phyloP scores from a whole-genome alignment of 2,113 vertebrate genomes.

The Zeus faber region DNA sequence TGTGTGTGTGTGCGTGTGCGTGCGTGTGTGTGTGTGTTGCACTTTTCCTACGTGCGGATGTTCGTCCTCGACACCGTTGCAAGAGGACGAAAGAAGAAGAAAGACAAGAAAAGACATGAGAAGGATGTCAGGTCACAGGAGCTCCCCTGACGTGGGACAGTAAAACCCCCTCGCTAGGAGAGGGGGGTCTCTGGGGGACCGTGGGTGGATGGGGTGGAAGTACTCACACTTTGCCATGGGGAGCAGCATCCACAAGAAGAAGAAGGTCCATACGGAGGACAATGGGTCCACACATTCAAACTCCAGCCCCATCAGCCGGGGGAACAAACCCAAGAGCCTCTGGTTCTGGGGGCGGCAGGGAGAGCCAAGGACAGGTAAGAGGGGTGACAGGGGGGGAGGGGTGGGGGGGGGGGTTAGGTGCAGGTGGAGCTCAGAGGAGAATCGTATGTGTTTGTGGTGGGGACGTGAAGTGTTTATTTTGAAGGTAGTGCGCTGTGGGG shows the following conservation, averaged over 20 bases:
- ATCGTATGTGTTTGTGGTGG: not conserved
- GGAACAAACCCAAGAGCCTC: constrained; percentile 67
- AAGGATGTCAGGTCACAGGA: not conserved
- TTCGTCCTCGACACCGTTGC: too few relatives aligned
- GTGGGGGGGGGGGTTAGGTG: not conserved
- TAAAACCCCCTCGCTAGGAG: constrained; percentile 36
- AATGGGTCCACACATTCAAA: constrained; percentile 19
- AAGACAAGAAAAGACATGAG: not conserved
- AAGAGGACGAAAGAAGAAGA: not conserved
- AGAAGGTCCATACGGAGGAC: constrained; percentile 55
- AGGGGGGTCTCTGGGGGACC: too few relatives aligned
- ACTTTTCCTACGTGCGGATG: too few relatives aligned
- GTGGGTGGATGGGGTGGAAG: too few relatives aligned
- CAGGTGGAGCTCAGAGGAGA: not conserved
- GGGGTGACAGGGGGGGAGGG: not conserved
- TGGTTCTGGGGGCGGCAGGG: constrained; percentile 78
- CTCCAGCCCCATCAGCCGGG: constrained; percentile 11
- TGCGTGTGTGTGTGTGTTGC: not conserved
- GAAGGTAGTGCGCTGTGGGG: not conserved
- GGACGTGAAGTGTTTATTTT: not conserved
- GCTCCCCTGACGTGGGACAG: constrained; percentile 23
- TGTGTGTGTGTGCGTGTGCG: not conserved
- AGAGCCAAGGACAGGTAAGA: constrained; percentile 79
- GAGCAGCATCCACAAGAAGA: constrained; percentile 86
- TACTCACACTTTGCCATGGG: constrained; percentile 80